phyloP scores from a whole-genome alignment of 2,797 vertebrate species.

The Anguilla megastoma region DNA sequence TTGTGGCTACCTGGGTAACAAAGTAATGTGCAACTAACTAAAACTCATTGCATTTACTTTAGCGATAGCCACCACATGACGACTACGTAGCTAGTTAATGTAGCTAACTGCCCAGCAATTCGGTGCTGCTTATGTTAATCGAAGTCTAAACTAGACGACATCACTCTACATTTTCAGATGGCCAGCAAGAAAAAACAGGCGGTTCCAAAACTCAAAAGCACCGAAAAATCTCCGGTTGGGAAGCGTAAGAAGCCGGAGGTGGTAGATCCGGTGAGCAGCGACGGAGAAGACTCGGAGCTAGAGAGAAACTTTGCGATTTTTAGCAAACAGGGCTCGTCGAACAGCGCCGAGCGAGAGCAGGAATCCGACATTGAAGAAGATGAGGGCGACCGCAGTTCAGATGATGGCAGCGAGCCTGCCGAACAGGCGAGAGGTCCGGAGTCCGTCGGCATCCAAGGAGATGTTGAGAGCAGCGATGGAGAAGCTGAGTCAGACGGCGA shows the following conservation, averaged over 20 bases:
- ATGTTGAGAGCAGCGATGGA: slow-evolving; percentile 19
- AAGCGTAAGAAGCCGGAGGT: neutral
- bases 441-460: neutral
- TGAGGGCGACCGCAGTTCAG: neutral
- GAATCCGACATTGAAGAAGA: neutral
- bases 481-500: slow-evolving; percentile 26
- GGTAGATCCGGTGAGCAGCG: slow-evolving; percentile 25
- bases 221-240: neutral
- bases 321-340: slow-evolving; percentile 26
- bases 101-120: neutral
- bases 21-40: neutral
- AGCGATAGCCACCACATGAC: neutral
- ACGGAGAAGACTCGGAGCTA: slow-evolving; percentile 56
- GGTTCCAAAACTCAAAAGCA: neutral
- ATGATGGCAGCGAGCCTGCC: slow-evolving; percentile 29
- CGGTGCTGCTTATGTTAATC: neutral
- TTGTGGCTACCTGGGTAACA: neutral
- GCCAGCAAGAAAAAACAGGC: neutral
- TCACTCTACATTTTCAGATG: neutral
- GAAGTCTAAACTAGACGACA: neutral
- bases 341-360: neutral
- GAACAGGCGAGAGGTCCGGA: neutral
- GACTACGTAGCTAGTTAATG: neutral
- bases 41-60: neutral
- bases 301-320: slow-evolving; percentile 64